Base-by-base conservation (phyloP, 2,888 invertebrate genomes). In the Caenorhabditis virilis region DNA sequence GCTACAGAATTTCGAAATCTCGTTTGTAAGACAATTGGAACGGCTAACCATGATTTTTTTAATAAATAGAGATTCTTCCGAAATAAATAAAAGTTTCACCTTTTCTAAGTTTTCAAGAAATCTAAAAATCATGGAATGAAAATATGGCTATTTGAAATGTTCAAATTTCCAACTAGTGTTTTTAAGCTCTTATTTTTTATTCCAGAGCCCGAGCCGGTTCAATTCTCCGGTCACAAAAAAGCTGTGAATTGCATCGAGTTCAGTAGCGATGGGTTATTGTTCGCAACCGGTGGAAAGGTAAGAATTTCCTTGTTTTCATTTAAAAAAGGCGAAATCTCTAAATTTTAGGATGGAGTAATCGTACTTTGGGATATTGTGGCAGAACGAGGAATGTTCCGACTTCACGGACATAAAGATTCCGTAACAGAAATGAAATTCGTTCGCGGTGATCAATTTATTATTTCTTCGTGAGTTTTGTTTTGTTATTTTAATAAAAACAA, bases 331-430 rank as follows among this genome's bases (percentile, higher is more conserved):
- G 11, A n/a, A 56, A 13, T 23, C 22, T 33, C 26, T 39, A 25
- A 15, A 48, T 46, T 71, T 1, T 69, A 86, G 90, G 95, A 97
- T 84, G 93, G 93, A 6, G 91, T 94, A 84, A 88, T 97, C 5
- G 91, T 97, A 43, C 87, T 95, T 1, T 94, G 95, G 90, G 97
- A 98, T 86, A 89, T 93, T 5, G 90, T 97, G 6, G 90, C 91
- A 48, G 94, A 95, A 85, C 88, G 89, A 54, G 98, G 98, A 63
- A 86, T 93, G 41, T 92, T 90, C 78, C 88, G 95, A 58, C 88
- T 98, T 64, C 89, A 89, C 80, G 95, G 95, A 0, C 97, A 98
- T 85, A 94, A 92, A 84, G 92, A 91, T 20, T 88, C 89, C 0
- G 88, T 98, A 18, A 97, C 95, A 0, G 90, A 91, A 25, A 69